phyloP scores from a whole-genome alignment of 2,113 vertebrate species.

The Meles meles region DNA sequence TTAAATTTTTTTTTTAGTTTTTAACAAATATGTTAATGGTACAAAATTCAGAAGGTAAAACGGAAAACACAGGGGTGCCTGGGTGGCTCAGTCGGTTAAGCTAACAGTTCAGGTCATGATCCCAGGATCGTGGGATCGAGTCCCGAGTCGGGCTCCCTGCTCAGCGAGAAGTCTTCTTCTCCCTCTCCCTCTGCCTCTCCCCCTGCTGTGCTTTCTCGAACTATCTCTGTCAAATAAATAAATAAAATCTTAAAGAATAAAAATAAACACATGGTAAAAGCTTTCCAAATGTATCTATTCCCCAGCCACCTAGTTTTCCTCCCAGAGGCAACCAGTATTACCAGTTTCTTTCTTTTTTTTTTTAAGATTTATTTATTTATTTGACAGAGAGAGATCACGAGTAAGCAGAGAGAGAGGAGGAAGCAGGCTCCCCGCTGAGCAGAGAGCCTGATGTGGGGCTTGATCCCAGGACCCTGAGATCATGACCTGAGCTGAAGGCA shows the following conservation, averaged over 20 bases:
- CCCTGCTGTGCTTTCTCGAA: no score
- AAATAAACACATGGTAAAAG: background rate
- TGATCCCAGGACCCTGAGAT: no score
- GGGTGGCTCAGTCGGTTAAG: background rate
- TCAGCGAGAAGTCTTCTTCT: no score
- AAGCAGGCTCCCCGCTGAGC: no score
- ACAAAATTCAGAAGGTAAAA: slow-evolving; percentile 5
- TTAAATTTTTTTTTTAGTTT: background rate
- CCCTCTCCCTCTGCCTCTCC: no score
- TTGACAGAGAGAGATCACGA: no score
- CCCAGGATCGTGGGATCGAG: background rate
- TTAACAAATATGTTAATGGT: background rate
- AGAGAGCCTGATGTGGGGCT: no score
- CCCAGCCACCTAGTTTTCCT: background rate
- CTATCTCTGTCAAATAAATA: background rate
- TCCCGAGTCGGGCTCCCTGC: background rate
- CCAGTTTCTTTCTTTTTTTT: background rate
- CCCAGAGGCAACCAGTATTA: background rate
- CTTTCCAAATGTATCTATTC: background rate
- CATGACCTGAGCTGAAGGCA: no score
- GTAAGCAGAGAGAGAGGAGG: no score
- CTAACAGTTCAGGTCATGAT: background rate
- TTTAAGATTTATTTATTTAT: no score
- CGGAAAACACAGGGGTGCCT: background rate
- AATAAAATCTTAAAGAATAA: background rate